Evolutionary conservation across 2,113 vertebrate species (phyloP), one percentile per base, ranked within the genome.

Genomic region (Orthonyx spaldingii): DNA sequence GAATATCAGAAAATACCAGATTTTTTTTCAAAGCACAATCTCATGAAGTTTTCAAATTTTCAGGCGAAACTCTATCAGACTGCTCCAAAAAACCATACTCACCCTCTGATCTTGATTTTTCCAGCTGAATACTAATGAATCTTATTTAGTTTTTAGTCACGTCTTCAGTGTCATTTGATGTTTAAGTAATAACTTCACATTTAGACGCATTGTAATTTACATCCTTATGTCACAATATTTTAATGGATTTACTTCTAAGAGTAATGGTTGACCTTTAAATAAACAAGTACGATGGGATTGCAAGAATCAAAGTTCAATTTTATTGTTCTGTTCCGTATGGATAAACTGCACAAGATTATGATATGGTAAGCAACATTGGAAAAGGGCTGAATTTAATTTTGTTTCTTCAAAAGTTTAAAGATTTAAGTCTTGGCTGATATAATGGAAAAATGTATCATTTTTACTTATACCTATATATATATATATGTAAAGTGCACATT

Each of bases 221-320:
- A 59, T 74, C 11, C 23, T 69, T 77, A 61, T 87, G 70, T 89
- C 72, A 88, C 76, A 92, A 80, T 11, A 86, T 70, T 93, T 74
- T 92, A 95, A 90, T 84, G 30, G 32, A 39, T 80, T 90, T 94
- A 76, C 90, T 85, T 88, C 66, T 76, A 53, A 87, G 37, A 92
- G 41, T 83, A 92, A 70, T 84, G 53, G 33, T 7, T 86, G 93
- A 92, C 80, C 89, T 96, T 94, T 95, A 93, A 84, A 90, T 74
- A 93, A 94, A 77, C 76, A 88, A 89, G 64, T 69, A 56, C 0
- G 3, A 90, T 47, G 30, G 77, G 59, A 94, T 90, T 13, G 6
- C 59, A 86, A 86, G 71, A 95, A 90, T 63, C 76, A 77, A 81
- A 77, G 46, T 92, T 76, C 55, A 86, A 5, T 93, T 94, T 93